Base-by-base conservation (phyloP, 2,113 vertebrate genomes). In the Aptenodytes patagonicus region DNA sequence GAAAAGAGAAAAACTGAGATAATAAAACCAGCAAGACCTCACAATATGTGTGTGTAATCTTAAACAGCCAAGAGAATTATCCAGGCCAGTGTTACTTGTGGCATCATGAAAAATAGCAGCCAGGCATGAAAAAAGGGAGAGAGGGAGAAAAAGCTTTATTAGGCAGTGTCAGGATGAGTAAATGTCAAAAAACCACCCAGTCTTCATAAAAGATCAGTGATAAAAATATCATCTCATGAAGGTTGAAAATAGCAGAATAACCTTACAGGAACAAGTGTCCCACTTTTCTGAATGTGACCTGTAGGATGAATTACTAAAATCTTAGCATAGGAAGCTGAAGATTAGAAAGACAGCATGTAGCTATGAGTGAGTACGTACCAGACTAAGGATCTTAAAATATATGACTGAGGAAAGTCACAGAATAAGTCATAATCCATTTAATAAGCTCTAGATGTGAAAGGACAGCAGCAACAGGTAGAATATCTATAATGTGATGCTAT, bases 221-320 rank as follows among this genome's bases (percentile, higher is more conserved):
- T 91, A 95, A 96, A 96, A 96, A 96, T 89, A 94, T 20, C 51
- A 47, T 51, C 36, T 71, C 60, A 17, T 51, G 54, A 61, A 92
- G 31, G 44, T 1, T 83, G 73, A 95, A 96, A 94, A 96, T 55
- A 95, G 85, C 20, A 95, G 46, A 91, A 76, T 66, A 94, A 89
- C 62, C 86, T 93, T 83, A 90, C 22, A 91, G 83, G 47, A 96
- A 78, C 82, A 97, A 87, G 55, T 78, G 91, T 72, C 91, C 95
- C 58, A 94, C 54, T 96, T 97, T 87, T 47, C 61, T 89, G 72
- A 96, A 95, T 75, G 70, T 96, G 94, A 94, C 83, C 83, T 81
- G 49, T 68, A 83, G 61, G 69, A 89, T 62, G 46, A 93, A 90
- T 80, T 89, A 71, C 70, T 85, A 91, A 93, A 75, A 93, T 87